A percentile compares a stretch with the other conserved stretches of the same genome.
These are phyloP conservation scores for Pinna nobilis DNA, from an alignment of 1,140 invertebrate genomes.

Conservation along the genomic window DNA sequence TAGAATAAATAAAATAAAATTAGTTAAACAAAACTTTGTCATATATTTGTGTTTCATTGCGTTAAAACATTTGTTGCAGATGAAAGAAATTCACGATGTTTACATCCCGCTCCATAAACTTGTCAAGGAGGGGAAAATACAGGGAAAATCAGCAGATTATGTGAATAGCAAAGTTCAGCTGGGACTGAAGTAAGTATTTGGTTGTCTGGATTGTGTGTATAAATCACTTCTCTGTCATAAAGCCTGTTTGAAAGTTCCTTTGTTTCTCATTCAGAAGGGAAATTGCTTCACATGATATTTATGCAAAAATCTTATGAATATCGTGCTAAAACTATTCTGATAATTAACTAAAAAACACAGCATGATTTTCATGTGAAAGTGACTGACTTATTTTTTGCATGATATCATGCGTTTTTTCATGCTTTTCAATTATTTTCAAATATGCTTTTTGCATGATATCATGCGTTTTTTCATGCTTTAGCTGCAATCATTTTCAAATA, in stretches of 20 bases:
- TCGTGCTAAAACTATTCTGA: not conserved
- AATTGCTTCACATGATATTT: too few relatives aligned
- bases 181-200: constrained; percentile 80
- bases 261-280: not conserved
- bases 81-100: constrained; percentile 80
- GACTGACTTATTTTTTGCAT: too few relatives aligned
- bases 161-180: constrained; percentile 83
- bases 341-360: too few relatives aligned
- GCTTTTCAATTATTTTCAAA: too few relatives aligned
- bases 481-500: too few relatives aligned
- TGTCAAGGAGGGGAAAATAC: constrained; percentile 77
- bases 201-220: not conserved
- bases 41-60: not conserved
- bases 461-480: too few relatives aligned
- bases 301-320: too few relatives aligned
- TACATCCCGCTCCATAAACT: constrained; percentile 82
- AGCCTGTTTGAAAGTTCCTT: too few relatives aligned
- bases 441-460: too few relatives aligned
- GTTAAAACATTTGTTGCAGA: constrained; percentile 47
- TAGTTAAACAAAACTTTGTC: not conserved
- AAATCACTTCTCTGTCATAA: not conserved
- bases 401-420: too few relatives aligned
- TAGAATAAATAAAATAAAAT: too few relatives aligned
- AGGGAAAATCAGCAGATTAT: constrained; percentile 80
- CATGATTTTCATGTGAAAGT: too few relatives aligned